phyloP scores from a whole-genome alignment of 2,113 vertebrate genomes.

The Cyprinus carpio region DNA sequence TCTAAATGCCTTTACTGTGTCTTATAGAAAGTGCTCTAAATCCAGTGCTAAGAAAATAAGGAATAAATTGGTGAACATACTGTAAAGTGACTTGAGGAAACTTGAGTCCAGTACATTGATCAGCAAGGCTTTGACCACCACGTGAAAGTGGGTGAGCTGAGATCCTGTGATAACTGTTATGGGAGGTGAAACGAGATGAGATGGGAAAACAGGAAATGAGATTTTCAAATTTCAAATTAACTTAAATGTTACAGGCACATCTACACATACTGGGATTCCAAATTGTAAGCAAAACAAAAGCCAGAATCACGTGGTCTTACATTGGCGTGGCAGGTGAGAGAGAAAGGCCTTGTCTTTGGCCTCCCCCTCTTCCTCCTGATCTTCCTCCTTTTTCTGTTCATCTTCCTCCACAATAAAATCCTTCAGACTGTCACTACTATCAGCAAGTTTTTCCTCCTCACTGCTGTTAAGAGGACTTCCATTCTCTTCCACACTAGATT shows the following conservation, averaged over 20 bases:
- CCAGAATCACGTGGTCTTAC: conserved; percentile 34
- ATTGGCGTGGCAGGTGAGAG: conserved; percentile 58
- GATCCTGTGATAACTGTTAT: conserved; percentile 73
- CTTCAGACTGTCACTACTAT: conserved; percentile 61
- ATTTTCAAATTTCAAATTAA: background rate
- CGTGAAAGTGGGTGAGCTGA: conserved; percentile 78
- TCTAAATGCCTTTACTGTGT: background rate
- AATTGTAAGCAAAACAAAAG: background rate
- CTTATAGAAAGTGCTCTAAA: background rate
- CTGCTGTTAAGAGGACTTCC: conserved; percentile 50
- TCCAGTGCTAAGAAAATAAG: background rate
- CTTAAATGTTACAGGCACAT: background rate
- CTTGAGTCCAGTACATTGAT: conserved; percentile 79
- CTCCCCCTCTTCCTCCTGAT: conserved; percentile 11
- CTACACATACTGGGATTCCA: background rate
- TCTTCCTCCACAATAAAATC: conserved; percentile 64
- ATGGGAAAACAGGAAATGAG: background rate
- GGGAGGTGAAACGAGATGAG: conserved; percentile 15
- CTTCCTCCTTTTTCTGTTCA: conserved; percentile 38
- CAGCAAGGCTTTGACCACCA: conserved; percentile 82
- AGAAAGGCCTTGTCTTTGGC: conserved; percentile 43
- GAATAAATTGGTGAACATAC: conserved; percentile 67
- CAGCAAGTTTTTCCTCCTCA: conserved; percentile 54
- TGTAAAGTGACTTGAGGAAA: conserved; percentile 81
- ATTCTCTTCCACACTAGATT: conserved; percentile 44